Evolutionary conservation across 2,113 vertebrate genomes (phyloP).

Genomic region (Xyliphius kryptos): DNA sequence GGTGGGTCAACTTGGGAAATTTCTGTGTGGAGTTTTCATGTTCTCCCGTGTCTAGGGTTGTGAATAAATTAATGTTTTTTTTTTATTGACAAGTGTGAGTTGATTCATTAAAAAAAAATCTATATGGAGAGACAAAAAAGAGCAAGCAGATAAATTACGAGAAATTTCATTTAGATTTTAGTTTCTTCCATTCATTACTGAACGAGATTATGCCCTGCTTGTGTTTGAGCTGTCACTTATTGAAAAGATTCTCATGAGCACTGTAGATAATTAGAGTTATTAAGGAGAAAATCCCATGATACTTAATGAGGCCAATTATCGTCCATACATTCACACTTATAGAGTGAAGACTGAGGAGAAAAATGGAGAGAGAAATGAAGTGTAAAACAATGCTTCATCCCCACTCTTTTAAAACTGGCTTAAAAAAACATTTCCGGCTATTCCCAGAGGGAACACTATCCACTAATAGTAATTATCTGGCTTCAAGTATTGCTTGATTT

Average conservation of each 20-base stretch:
- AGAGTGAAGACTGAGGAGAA: not conserved
- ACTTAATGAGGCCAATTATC: slow-evolving; percentile 3
- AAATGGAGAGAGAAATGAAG: not conserved
- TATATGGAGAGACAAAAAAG: not conserved
- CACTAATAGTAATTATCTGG: not conserved
- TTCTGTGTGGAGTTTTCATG: no score
- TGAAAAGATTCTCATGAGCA: not conserved
- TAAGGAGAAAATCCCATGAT: not conserved
- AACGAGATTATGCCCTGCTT: no score
- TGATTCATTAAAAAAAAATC: not conserved
- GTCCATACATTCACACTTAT: not conserved
- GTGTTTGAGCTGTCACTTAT: no score
- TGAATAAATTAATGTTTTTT: no score
- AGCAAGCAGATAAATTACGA: not conserved
- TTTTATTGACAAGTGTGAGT: no score
- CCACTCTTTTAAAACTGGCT: not conserved
- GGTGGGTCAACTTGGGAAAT: no score
- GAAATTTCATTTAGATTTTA: not conserved
- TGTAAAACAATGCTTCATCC: not conserved
- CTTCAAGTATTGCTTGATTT: not conserved
- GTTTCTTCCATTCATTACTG: not conserved
- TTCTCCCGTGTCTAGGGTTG: no score
- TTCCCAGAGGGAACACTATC: not conserved
- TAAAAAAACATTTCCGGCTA: slow-evolving; percentile 15
- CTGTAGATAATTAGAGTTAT: not conserved